Conservation (phyloP, 30 jellyfish, hydroid and myxozoan genomes). For the Chironex yamaguchii region DNA sequence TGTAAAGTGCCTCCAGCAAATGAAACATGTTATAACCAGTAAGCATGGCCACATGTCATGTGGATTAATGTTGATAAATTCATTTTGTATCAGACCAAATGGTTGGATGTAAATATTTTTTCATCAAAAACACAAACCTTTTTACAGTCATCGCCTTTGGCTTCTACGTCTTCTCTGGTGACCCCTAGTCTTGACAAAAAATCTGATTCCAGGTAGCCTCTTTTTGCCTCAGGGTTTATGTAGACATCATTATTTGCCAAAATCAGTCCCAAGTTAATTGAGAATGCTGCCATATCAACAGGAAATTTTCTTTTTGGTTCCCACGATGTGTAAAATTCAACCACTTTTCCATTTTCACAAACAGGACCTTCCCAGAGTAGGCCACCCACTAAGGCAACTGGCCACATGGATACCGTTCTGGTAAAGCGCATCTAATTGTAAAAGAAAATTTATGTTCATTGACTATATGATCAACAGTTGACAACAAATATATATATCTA, state of each 20-base stretch:
- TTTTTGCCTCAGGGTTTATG: slow-evolving; percentile 65
- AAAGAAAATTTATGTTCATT: background rate
- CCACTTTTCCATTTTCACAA: slow-evolving; percentile 83
- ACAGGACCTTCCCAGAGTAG: slow-evolving; percentile 96
- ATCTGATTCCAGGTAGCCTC: slow-evolving; percentile 87
- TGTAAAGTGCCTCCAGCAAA: too few relatives aligned
- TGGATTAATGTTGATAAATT: too few relatives aligned
- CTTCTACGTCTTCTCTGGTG: slow-evolving; percentile 70
- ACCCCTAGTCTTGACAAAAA: slow-evolving; percentile 59
- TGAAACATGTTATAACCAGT: too few relatives aligned
- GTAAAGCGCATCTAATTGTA: slow-evolving; percentile 88
- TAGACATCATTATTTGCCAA: slow-evolving; percentile 29
- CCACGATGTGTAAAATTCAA: slow-evolving; percentile 85
- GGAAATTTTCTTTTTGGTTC: slow-evolving; percentile 82
- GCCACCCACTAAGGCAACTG: slow-evolving; percentile 95
- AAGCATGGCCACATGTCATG: too few relatives aligned
- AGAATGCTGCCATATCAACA: slow-evolving; percentile 93
- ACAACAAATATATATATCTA: too few relatives aligned
- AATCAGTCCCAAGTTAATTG: slow-evolving; percentile 58
- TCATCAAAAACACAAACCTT: slow-evolving; percentile 40
- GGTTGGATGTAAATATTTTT: background rate
- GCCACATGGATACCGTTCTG: slow-evolving; percentile 88
- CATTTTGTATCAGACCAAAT: background rate
- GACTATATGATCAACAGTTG: background rate
- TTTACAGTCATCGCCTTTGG: slow-evolving; percentile 83